A percentile compares a stretch with the other conserved stretches of the same genome.
Evolutionary conservation across 2,113 vertebrate species (phyloP).

Genomic region (Hemiprocne comata): DNA sequence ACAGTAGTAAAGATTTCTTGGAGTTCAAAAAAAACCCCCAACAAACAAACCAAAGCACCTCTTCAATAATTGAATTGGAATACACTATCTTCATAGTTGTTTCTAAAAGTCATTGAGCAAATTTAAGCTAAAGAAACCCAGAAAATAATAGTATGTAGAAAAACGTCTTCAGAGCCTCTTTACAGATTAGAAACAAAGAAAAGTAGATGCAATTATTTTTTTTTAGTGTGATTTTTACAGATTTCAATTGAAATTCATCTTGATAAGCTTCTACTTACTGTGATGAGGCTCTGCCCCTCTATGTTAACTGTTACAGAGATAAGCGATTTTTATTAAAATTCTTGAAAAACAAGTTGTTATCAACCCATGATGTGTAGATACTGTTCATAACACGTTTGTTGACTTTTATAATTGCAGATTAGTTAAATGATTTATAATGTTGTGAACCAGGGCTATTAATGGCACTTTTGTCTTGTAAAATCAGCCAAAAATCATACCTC

Average conservation of each 20-base stretch:
- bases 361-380: not conserved
- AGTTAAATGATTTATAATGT: not conserved
- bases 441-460: not conserved
- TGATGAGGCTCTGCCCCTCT: not conserved
- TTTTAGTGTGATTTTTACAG: not conserved
- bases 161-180: not conserved
- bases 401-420: not conserved
- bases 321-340: not conserved
- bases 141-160: not conserved
- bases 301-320: not conserved
- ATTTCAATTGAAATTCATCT: not conserved
- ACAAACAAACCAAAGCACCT: not conserved
- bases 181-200: not conserved
- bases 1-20: not conserved
- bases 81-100: not conserved
- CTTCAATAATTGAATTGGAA: not conserved
- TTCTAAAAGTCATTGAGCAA: not conserved
- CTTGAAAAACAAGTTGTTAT: not conserved
- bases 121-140: not conserved
- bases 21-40: not conserved
- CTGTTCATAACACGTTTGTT: not conserved
- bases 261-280: not conserved
- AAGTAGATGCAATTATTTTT: not conserved
- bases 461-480: not conserved
- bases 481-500: not conserved